Percentiles rank a stretch among this genome's conserved stretches.
phyloP scores from a whole-genome alignment of 2,888 invertebrate genomes.

The Dynastes hyllus region DNA sequence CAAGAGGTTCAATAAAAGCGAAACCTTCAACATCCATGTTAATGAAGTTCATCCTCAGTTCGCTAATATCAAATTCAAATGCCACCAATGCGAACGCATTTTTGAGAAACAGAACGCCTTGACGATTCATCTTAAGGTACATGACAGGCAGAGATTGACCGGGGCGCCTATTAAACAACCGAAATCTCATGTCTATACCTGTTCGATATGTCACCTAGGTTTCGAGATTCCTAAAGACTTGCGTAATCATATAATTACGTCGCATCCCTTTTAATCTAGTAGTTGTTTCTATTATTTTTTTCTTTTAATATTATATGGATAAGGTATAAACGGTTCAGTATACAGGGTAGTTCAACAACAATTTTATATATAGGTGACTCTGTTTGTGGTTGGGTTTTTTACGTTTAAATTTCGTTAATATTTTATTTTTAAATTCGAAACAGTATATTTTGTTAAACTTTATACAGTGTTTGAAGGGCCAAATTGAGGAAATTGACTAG shows the following conservation, averaged over 20 bases:
- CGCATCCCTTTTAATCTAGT: conserved; percentile 66
- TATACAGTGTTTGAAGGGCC: too few relatives aligned
- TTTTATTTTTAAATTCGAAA: too few relatives aligned
- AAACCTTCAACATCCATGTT: conserved; percentile 78
- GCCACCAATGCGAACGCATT: conserved; percentile 78
- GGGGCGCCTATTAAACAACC: conserved; percentile 33
- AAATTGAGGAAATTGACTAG: too few relatives aligned
- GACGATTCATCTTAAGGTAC: conserved; percentile 77
- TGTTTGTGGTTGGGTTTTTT: too few relatives aligned
- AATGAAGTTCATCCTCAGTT: conserved; percentile 74
- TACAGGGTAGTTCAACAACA: too few relatives aligned
- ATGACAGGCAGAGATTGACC: conserved; percentile 71
- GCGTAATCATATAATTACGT: conserved; percentile 67
- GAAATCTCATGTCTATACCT: conserved; percentile 67
- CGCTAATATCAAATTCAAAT: conserved; percentile 71
- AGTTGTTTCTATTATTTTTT: not conserved
- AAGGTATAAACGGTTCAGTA: too few relatives aligned
- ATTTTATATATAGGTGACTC: too few relatives aligned
- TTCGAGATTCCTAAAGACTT: conserved; percentile 68
- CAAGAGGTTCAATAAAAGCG: conserved; percentile 77
- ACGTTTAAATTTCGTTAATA: too few relatives aligned
- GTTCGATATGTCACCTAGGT: conserved; percentile 74
- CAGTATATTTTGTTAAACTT: too few relatives aligned
- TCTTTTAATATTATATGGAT: not conserved
- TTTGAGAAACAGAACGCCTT: conserved; percentile 78